phyloP scores from a whole-genome alignment of 2,888 invertebrate genomes.

The Acleris cristana region DNA sequence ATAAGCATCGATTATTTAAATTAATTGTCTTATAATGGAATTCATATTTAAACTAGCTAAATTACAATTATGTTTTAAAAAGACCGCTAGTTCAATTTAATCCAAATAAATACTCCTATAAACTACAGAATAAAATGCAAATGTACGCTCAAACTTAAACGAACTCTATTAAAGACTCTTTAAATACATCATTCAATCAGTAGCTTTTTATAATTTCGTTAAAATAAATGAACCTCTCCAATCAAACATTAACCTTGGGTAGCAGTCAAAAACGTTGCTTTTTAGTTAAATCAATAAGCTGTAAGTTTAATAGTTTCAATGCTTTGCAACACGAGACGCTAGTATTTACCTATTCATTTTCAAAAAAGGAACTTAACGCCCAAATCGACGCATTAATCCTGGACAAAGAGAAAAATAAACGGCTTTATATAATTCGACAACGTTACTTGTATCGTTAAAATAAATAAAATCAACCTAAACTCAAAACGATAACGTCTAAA shows the following conservation, averaged over 20 bases:
- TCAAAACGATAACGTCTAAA: slow-evolving; percentile 44
- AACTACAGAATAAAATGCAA: no score
- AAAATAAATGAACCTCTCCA: neutral
- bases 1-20: no score
- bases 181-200: slow-evolving; percentile 12
- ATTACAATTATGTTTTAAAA: no score
- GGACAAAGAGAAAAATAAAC: slow-evolving; percentile 82
- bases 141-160: slow-evolving; percentile 1
- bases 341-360: slow-evolving; percentile 83
- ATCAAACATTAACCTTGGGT: neutral
- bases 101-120: no score
- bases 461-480: slow-evolving; percentile 28
- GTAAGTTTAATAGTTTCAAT: slow-evolving; percentile 59
- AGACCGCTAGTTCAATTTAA: no score
- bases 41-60: no score
- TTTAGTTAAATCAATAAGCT: neutral
- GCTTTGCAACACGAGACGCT: slow-evolving; percentile 73
- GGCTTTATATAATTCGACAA: slow-evolving; percentile 76
- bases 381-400: slow-evolving; percentile 80
- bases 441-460: slow-evolving; percentile 37
- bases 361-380: slow-evolving; percentile 82
- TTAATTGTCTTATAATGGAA: no score
- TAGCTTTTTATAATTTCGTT: slow-evolving; percentile 15
- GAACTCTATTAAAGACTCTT: slow-evolving; percentile 18
- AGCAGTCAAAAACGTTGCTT: neutral